phyloP scores from a whole-genome alignment of 2,888 invertebrate species.

The Hydropsyche betteni region DNA sequence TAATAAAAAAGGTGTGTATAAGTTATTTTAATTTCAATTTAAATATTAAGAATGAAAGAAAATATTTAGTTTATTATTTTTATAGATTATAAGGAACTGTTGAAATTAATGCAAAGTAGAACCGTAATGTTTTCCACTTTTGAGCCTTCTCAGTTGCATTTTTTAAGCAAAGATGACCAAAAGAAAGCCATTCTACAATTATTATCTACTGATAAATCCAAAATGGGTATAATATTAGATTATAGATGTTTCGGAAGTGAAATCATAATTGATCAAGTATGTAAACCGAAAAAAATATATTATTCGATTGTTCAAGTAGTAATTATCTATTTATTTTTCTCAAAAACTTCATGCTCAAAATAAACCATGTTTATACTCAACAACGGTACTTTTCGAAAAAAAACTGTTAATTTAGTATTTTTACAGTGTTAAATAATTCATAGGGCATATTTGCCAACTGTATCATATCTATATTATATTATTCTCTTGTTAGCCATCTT shows the following conservation, averaged over 20 bases:
- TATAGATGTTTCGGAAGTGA: constrained; percentile 25
- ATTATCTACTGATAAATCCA: constrained; percentile 16
- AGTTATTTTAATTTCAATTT: neutral
- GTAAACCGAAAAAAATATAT: neutral
- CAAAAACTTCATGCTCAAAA: too few relatives aligned
- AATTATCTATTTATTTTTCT: too few relatives aligned
- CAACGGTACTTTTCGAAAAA: too few relatives aligned
- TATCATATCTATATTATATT: too few relatives aligned
- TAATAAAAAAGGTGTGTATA: neutral
- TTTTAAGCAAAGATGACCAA: neutral
- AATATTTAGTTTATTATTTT: neutral
- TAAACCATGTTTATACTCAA: too few relatives aligned
- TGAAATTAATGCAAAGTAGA: neutral
- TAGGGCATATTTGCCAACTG: neutral
- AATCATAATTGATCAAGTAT: constrained; percentile 2
- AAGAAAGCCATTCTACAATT: constrained; percentile 15
- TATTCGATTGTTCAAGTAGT: too few relatives aligned
- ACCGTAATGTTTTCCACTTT: neutral
- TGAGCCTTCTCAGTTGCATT: neutral
- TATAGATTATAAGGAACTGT: neutral
- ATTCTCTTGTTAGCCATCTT: too few relatives aligned
- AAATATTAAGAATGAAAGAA: neutral
- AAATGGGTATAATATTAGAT: constrained; percentile 37
- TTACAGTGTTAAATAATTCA: neutral
- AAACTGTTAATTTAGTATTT: neutral